A percentile compares a stretch with the other conserved stretches of the same genome.
Evolutionary conservation across 2,113 vertebrate genomes (phyloP).

Genomic region (Trichechus manatus): DNA sequence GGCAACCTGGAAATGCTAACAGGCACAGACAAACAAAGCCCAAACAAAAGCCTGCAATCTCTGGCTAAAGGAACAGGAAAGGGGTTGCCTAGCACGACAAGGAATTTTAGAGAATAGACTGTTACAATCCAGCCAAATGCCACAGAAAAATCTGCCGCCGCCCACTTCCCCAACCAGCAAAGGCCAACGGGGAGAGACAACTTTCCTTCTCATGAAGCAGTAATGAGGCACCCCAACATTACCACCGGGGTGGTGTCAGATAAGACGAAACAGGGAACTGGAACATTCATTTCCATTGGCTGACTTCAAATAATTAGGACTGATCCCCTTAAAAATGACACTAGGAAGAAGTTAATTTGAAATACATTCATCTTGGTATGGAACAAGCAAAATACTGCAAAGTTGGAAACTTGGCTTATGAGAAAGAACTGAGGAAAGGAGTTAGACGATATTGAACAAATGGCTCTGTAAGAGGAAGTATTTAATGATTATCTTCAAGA

Average conservation of each 20-base stretch:
- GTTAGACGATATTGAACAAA: conserved; percentile 8
- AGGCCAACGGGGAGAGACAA: too few species aligned
- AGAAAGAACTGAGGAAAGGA: not conserved
- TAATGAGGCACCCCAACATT: too few species aligned
- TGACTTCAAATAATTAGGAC: not conserved
- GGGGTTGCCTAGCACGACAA: not conserved
- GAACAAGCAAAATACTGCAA: conserved; percentile 40
- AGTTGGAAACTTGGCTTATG: conserved; percentile 21
- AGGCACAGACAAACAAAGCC: not conserved
- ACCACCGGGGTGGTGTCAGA: too few species aligned
- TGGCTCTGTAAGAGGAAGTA: not conserved
- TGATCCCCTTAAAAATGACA: conserved; percentile 50
- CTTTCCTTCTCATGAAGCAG: too few species aligned
- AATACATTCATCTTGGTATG: conserved; percentile 20
- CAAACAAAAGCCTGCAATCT: not conserved
- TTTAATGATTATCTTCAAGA: conserved; percentile 49
- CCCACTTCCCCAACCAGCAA: too few species aligned
- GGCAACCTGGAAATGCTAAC: not conserved
- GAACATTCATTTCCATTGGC: too few species aligned
- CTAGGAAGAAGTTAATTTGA: conserved; percentile 45
- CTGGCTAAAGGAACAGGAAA: not conserved
- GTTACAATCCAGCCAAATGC: too few species aligned
- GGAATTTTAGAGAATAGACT: not conserved
- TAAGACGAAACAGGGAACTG: too few species aligned
- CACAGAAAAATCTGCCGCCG: too few species aligned